A percentile compares a stretch with the other conserved stretches of the same genome.
Evolutionary conservation across 2,113 vertebrate genomes (phyloP).

Genomic region (Nothoprocta perdicaria): DNA sequence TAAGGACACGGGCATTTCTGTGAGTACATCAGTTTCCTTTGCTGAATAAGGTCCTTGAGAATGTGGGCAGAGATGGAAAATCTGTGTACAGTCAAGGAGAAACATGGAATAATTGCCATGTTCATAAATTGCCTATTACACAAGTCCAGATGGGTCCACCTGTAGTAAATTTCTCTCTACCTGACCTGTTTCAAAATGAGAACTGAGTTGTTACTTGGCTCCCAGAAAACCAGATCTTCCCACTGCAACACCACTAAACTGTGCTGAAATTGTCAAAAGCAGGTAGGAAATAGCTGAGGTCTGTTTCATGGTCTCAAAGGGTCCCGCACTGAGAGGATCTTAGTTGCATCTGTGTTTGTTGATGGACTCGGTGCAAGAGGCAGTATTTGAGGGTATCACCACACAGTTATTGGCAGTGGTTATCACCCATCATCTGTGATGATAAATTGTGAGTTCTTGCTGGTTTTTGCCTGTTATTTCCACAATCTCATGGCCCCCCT

Average conservation of each 20-base stretch:
- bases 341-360: not conserved
- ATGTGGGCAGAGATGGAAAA: not conserved
- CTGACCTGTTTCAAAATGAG: not conserved
- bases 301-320: fast-evolving
- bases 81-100: not conserved
- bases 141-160: not conserved
- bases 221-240: not conserved
- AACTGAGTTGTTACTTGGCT: not conserved
- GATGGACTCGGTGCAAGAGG: fast-evolving
- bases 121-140: not conserved
- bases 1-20: conserved; percentile 95
- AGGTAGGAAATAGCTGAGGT: fast-evolving
- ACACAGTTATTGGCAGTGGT: not conserved
- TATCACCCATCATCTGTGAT: not conserved
- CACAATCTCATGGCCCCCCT: not conserved
- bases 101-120: not conserved
- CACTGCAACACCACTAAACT: not conserved
- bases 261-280: not conserved
- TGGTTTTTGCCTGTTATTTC: not conserved
- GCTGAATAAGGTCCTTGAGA: not conserved
- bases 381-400: not conserved
- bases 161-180: not conserved
- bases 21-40: conserved; percentile 76
- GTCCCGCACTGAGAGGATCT: not conserved
- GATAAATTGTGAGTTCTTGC: not conserved